Base-by-base conservation (phyloP, 2,888 invertebrate genomes). In the Dichetophora obliterata region DNA sequence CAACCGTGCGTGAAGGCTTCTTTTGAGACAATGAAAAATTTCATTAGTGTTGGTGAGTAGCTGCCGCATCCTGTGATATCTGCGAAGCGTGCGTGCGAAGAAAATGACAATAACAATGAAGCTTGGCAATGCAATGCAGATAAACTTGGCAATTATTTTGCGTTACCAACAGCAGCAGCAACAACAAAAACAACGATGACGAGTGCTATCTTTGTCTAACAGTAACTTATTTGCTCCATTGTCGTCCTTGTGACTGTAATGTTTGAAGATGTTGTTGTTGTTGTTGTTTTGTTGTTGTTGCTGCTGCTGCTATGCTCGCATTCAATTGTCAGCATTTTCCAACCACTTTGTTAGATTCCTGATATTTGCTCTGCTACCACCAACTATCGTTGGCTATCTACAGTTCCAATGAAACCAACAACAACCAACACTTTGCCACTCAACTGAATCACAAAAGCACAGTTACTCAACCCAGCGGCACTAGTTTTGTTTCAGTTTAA, bases 111-210 rank as follows among this genome's bases (percentile, higher is more conserved):
- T 22, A 57, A 57, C 57, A 22, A 6, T 3, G 11, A 5, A 22
- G 24, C 8, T 27, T 27, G 24, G 59, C 22, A 59, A 59, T 59
- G 24, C 22, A 59, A 59, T 27, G 9, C 14, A 24, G 59, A 59
- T 59, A 59, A 59, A 27, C 27, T 22, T 59, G 27, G 59, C 59
- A 59, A 59, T 59, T 59, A 59, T 59, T 24, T 59, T 59, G 19
- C n/a, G 59, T 59, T 4, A 59, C 27, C 59, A 59, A 59, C 27
- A 59, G 19, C 27, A 59, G 5, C 14, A 16, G 0, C 27, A 27
- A 8, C 27, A 37, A 37, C 37, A 37, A 37, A 14, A 37, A 37
- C 37, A 37, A 37, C 37, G 37, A 6, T 31, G 5, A 3, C 5
- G 37, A 8, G 6, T 5, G 16, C 59, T 59, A 5, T 9, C 1